These are phyloP conservation scores for Mythimna vitellina DNA, from an alignment of 2,888 invertebrate genomes.

Conservation along the genomic window DNA sequence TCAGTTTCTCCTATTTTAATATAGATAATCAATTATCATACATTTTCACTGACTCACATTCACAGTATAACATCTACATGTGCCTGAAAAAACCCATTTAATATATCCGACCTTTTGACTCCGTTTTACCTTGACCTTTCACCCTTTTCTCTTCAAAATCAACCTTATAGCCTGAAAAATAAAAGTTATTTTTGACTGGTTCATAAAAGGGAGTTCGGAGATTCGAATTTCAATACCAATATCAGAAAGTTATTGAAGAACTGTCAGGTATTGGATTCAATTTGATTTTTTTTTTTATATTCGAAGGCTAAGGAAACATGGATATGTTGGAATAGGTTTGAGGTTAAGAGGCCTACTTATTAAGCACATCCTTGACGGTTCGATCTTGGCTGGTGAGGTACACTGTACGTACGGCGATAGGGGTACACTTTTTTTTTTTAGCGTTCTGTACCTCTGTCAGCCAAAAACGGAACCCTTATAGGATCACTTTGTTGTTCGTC, in stretches of 20 bases:
- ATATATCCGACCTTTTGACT: slow-evolving; percentile 46
- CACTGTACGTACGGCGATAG: no score
- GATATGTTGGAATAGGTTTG: neutral
- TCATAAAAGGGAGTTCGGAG: slow-evolving; percentile 3
- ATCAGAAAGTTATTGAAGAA: slow-evolving; percentile 65
- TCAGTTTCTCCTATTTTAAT: no score
- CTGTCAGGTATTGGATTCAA: slow-evolving; percentile 64
- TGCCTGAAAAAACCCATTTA: slow-evolving; percentile 42
- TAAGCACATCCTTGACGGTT: neutral
- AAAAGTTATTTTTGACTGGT: slow-evolving; percentile 23
- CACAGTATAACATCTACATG: slow-evolving; percentile 13
- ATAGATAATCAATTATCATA: slow-evolving; percentile 10
- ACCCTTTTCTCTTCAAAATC: neutral
- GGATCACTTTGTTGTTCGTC: no score
- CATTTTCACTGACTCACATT: slow-evolving; percentile 23
- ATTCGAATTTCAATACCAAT: slow-evolving; percentile 62
- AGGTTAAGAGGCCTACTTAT: neutral
- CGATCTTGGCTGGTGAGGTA: no score
- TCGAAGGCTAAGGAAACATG: slow-evolving; percentile 11
- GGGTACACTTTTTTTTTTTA: no score
- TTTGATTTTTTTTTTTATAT: slow-evolving; percentile 56
- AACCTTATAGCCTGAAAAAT: neutral
- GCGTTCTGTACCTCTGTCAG: no score
- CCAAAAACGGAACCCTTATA: no score
- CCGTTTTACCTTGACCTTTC: slow-evolving; percentile 52